phyloP scores from a whole-genome alignment of 2,797 vertebrate species.

The Tolypeutes matacus region DNA sequence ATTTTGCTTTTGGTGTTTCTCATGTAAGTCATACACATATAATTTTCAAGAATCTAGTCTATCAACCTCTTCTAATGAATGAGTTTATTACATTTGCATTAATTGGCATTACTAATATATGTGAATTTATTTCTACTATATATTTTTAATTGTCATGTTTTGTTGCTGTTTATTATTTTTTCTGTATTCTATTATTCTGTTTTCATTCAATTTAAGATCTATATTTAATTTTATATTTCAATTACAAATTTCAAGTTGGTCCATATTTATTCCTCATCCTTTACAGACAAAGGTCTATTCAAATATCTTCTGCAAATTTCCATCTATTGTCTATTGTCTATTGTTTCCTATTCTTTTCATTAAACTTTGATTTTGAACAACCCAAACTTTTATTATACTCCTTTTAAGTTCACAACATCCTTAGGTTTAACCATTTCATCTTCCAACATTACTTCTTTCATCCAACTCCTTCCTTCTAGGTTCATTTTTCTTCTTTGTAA shows the following conservation, averaged over 20 bases:
- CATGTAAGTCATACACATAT: neutral
- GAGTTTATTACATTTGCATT: neutral
- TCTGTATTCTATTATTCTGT: conserved; percentile 26
- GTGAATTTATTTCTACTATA: neutral
- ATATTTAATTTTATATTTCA: conserved; percentile 59
- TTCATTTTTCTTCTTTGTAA: conserved; percentile 22
- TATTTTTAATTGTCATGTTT: neutral
- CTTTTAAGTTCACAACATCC: neutral
- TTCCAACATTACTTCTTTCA: neutral
- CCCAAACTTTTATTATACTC: neutral
- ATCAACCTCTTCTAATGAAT: conserved; percentile 23
- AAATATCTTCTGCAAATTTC: neutral
- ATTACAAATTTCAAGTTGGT: neutral
- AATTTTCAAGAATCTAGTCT: conserved; percentile 33
- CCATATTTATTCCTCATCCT: conserved; percentile 36
- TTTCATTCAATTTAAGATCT: neutral
- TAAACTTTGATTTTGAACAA: conserved; percentile 2
- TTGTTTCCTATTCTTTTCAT: conserved; percentile 26
- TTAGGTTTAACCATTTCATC: neutral
- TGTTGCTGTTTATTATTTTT: conserved; percentile 22
- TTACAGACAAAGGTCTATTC: neutral
- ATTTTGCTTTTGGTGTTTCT: conserved; percentile 18
- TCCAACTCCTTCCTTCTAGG: neutral
- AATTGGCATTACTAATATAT: conserved; percentile 26
- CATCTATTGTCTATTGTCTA: neutral